These are phyloP conservation scores for Zoanthus gigantus DNA, from an alignment of 92 coral and sea anemone genomes.

Conservation along the genomic window DNA sequence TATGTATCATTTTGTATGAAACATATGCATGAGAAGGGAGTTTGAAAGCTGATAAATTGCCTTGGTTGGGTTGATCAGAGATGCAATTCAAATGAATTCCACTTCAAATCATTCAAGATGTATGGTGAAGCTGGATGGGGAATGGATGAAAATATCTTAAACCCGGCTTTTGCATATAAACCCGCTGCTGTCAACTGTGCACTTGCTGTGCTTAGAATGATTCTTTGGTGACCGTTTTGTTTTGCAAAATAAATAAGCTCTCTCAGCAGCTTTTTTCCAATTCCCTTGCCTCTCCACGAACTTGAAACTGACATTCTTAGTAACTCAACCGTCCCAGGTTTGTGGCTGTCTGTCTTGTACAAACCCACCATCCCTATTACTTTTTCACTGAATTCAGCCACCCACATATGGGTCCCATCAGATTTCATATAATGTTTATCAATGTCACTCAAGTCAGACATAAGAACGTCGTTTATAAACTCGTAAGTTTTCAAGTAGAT, in stretches of 20 bases:
- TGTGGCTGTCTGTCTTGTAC: constrained; percentile 50
- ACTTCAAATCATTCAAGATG: constrained; percentile 65
- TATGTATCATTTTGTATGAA: no score
- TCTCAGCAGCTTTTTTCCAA: constrained; percentile 67
- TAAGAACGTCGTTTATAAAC: constrained; percentile 67
- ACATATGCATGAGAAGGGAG: no score
- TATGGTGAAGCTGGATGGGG: constrained; percentile 68
- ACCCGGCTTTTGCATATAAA: constrained; percentile 72
- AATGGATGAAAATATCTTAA: constrained; percentile 51
- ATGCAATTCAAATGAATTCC: constrained; percentile 65
- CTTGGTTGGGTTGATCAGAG: not conserved
- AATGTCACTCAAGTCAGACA: constrained; percentile 71
- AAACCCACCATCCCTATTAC: constrained; percentile 89
- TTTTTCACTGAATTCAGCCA: constrained; percentile 74
- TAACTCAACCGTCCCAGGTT: constrained; percentile 76
- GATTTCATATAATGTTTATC: constrained; percentile 65
- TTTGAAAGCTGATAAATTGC: no score
- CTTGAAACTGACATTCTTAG: constrained; percentile 80
- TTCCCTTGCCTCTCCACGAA: constrained; percentile 70
- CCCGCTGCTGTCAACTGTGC: constrained; percentile 73
- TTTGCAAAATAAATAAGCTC: constrained; percentile 66
- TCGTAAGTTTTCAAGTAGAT: constrained; percentile 68
- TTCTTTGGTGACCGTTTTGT: constrained; percentile 52
- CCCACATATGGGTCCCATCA: constrained; percentile 74
- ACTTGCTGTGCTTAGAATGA: constrained; percentile 68